Evolutionary conservation across 2,888 invertebrate species (phyloP), one percentile per base, ranked within the genome.

Genomic region (Venustoraphidia nigricollis): DNA sequence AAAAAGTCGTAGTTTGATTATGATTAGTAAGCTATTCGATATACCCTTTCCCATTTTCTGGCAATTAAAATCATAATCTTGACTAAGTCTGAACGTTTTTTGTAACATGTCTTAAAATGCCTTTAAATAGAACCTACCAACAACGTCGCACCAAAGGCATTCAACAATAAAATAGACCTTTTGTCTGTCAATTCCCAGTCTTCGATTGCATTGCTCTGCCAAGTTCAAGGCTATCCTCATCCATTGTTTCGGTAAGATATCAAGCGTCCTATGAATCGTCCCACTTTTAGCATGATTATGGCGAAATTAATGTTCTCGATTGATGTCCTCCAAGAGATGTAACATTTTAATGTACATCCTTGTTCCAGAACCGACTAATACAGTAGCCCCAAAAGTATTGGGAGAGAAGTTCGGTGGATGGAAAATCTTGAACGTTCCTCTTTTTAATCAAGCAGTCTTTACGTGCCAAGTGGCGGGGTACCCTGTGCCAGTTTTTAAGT

Each of bases 401-500:
- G 70, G 73, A 50, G 73, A 74, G 59, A 57, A 59, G 45, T 66
- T 66, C 54, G 63, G 61, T 46, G 66, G 81, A 62, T 77, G 78
- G 71, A 75, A 77, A 63, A 75, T 80, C 55, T 64, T 76, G 59
- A 65, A 63, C 61, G 73, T 78, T 58, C 64, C 66, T 45, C 63
- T 64, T 60, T 68, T 63, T 52, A 64, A 65, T 56, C 68, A 72
- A 55, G 72, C 75, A 52, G 77, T 77, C 58, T 66, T 83, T 63
- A 75, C 77, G 56, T 83, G 83, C 65, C 77, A 79, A 63, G 75
- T 79, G 54, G 77, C 79, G 60, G 80, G 79, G 59, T 82, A 72
- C 63, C 83, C 83, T 53, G 75, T 75, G 53, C 83, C 83, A 51
- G 59, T 75, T 53, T 81, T 75, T 75, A 81, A 82, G 83, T 83